Evolutionary conservation across 2,797 vertebrate species (phyloP).

Genomic region (Premnoplex brunnescens): DNA sequence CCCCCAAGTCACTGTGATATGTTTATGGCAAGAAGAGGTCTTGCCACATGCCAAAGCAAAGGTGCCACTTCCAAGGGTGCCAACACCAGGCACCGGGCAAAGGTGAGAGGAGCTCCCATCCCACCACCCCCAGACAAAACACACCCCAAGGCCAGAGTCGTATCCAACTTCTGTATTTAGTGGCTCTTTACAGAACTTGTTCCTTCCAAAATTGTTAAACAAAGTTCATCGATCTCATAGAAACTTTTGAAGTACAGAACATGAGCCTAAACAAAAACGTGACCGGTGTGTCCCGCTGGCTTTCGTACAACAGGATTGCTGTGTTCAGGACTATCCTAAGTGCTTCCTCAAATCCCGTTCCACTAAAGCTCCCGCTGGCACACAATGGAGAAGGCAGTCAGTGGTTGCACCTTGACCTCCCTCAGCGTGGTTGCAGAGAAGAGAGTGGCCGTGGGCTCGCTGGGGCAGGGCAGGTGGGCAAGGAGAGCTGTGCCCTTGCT

Average conservation of each 20-base stretch:
- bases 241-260: conserved; percentile 75
- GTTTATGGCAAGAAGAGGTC: neutral
- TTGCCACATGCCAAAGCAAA: neutral
- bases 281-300: conserved; percentile 54
- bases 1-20: fast-evolving
- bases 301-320: conserved; percentile 65
- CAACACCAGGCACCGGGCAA: fast-evolving
- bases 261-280: conserved; percentile 64
- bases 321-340: conserved; percentile 62
- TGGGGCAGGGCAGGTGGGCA: neutral
- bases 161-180: conserved; percentile 83
- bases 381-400: neutral
- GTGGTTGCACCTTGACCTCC: neutral
- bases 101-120: neutral
- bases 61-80: neutral
- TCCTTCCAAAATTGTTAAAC: conserved; percentile 76
- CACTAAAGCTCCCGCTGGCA: conserved; percentile 45
- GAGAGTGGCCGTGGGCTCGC: neutral
- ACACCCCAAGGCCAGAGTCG: conserved; percentile 48
- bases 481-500: neutral
- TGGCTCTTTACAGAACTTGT: conserved; percentile 77
- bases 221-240: conserved; percentile 81
- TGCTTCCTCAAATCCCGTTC: conserved; percentile 69
- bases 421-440: neutral
- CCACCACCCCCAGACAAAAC: neutral